Evolutionary conservation across 2,888 invertebrate genomes (phyloP), one percentile per base, ranked within the genome.

Genomic region (Drosophila phalerata): DNA sequence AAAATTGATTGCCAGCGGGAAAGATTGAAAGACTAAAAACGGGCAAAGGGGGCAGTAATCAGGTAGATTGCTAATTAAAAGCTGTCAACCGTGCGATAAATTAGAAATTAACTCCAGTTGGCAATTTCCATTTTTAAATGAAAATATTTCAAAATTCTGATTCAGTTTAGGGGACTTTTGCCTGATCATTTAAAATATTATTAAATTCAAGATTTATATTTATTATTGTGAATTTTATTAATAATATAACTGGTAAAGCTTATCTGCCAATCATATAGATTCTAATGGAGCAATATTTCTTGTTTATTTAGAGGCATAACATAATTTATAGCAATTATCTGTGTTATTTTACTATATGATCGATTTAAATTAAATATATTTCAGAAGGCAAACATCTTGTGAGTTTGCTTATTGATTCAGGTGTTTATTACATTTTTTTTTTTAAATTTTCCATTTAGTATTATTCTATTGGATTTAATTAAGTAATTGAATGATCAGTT

Each of bases 401-500:
- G 25, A 9, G 25, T n/a, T 45, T 45, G 25, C 28, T 11, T 5
- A 15, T 10, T 28, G 9, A 28, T 45, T 48, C 17, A 30, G 28
- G 28, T 17, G 30, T 48, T n/a, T n/a, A n/a, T n/a, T n/a, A n/a
- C n/a, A n/a, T n/a, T n/a, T n/a, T n/a, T n/a, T n/a, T n/a, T n/a
- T n/a, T n/a, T n/a, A n/a, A n/a, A n/a, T n/a, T n/a, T n/a, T n/a
- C 55, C 63, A 48, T 65, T 70, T 66, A 57, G 25, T 43, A 56
- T 61, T 67, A 65, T 34, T 28, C 52, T 49, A 45, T 47, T 53
- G 51, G 28, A 22, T 77, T 69, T 87, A 81, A 83, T 87, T 85
- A 81, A 68, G 70, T 84, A 87, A 87, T 84, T 84, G 83, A 85
- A 82, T 47, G 61, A 74, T 76, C 73, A 25, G 22, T 28, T 38